Evolutionary conservation across 2,888 invertebrate genomes (phyloP), one percentile per base, ranked within the genome.

Genomic region (Limnephilus marmoratus): DNA sequence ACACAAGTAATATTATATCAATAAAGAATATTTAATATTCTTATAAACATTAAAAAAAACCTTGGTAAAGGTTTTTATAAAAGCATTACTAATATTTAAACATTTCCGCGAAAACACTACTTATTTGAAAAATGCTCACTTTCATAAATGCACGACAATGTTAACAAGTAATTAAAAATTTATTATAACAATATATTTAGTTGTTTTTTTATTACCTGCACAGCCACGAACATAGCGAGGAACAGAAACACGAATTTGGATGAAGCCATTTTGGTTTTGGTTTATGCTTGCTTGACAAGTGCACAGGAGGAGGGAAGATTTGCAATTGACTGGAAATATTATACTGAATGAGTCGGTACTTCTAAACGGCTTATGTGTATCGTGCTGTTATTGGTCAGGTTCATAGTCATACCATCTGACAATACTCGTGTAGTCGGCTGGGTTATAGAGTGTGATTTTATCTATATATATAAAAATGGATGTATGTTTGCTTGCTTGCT

Each of bases 201-300:
- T 3, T 11, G 37, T 18, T 83, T 1, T 37, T 24, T 0, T 37
- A 13, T 81, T 93, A 93, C 93, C 92, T 93, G 93, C 11, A 83
- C 89, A 34, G 92, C 88, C 18, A 93, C 49, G 85, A 93, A 93
- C n/a, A 90, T n/a, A n/a, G 89, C 93, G 34, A 93, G 81, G 85
- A 92, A 82, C 81, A 93, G 81, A 91, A 93, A 91, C 18, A 91
- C 85, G 68, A 93, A 90, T 82, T 93, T 93, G 81, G 85, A 82
- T 29, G 88, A 87, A 34, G 85, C 85, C 93, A 93, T 93, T 90
- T 92, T 92, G 82, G 9, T 41, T 41, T 34, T 68, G 37, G 31
- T 29, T 31, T 15, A 53, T 24, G 7, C 15, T 31, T 9, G 31
- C 12, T 82, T 12, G 53, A 85, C 90, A 34, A 68, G 90, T 13